These are phyloP conservation scores for Clunio marinus DNA, from an alignment of 2,888 invertebrate genomes.

Conservation along the genomic window DNA sequence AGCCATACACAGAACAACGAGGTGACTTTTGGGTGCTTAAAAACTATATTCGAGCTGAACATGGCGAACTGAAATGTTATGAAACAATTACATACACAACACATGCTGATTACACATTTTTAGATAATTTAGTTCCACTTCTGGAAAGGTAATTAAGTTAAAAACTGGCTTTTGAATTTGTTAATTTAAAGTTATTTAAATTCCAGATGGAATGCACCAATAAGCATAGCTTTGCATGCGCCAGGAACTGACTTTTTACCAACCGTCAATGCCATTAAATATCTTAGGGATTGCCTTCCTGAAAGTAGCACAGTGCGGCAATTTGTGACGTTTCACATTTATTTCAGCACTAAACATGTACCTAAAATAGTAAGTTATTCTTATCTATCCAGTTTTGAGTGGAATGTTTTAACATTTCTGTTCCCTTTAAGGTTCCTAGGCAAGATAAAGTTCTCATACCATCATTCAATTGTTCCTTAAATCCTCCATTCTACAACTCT, in stretches of 20 bases:
- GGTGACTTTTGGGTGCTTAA: constrained; percentile 86
- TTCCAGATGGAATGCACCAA: constrained; percentile 59
- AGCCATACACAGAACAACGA: constrained; percentile 62
- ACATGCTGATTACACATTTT: constrained; percentile 85
- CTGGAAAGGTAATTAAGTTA: constrained; percentile 60
- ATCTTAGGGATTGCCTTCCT: constrained; percentile 70
- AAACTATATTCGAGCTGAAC: constrained; percentile 75
- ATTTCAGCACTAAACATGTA: constrained; percentile 81
- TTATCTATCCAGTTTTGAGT: not conserved
- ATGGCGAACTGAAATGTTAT: constrained; percentile 66
- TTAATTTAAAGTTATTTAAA: not conserved
- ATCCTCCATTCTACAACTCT: constrained; percentile 65
- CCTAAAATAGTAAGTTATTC: constrained; percentile 60
- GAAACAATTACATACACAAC: constrained; percentile 88
- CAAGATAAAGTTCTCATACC: constrained; percentile 59
- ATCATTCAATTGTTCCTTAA: constrained; percentile 66
- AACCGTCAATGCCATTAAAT: constrained; percentile 74
- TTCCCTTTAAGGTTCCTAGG: constrained; percentile 60
- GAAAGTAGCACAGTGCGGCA: constrained; percentile 65
- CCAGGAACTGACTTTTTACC: constrained; percentile 70
- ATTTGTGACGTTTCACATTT: constrained; percentile 82
- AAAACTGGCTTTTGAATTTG: not conserved
- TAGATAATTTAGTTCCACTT: constrained; percentile 82
- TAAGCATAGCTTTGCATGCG: constrained; percentile 61
- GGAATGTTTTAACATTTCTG: not conserved